A percentile compares a stretch with the other conserved stretches of the same genome.
These are phyloP conservation scores for Cryptoprocta ferox DNA, from an alignment of 2,797 vertebrate species.

Conservation along the genomic window DNA sequence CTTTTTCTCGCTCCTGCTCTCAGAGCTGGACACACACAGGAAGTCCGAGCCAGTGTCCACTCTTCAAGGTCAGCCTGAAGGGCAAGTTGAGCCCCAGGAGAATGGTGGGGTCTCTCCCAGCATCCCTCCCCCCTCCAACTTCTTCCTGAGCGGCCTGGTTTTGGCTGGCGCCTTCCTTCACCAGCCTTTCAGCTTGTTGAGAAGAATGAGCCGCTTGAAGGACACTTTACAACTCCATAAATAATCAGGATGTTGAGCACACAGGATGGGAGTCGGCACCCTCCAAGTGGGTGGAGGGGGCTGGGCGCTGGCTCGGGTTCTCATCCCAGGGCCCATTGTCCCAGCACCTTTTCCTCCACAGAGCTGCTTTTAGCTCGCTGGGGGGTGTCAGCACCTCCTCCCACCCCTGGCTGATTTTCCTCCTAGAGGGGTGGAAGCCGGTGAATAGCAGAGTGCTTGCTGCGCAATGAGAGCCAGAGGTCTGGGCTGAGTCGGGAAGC, in stretches of 20 bases:
- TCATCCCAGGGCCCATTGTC: background rate
- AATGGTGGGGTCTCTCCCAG: background rate
- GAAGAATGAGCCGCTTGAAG: constrained; percentile 58
- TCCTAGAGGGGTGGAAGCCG: background rate
- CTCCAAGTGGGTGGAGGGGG: rapidly evolving
- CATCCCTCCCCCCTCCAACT: background rate
- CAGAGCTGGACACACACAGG: background rate
- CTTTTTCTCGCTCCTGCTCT: background rate
- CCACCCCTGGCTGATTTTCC: background rate
- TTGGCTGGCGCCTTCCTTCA: background rate
- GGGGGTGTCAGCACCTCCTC: background rate
- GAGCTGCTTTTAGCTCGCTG: background rate
- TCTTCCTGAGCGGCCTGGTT: background rate
- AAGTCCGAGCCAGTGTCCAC: background rate
- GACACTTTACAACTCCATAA: constrained; percentile 59
- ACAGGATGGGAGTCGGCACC: background rate
- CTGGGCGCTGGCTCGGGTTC: background rate
- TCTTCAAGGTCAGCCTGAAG: constrained; percentile 69
- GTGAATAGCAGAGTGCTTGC: background rate
- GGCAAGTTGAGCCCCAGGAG: rapidly evolving
- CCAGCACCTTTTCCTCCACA: background rate
- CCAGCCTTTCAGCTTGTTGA: constrained; percentile 1
- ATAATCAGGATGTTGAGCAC: background rate
- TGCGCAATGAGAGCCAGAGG: constrained; percentile 48
- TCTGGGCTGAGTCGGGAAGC: background rate